Base-by-base conservation (phyloP, 2,888 invertebrate species). In the Rotaria magnacalcarata region DNA sequence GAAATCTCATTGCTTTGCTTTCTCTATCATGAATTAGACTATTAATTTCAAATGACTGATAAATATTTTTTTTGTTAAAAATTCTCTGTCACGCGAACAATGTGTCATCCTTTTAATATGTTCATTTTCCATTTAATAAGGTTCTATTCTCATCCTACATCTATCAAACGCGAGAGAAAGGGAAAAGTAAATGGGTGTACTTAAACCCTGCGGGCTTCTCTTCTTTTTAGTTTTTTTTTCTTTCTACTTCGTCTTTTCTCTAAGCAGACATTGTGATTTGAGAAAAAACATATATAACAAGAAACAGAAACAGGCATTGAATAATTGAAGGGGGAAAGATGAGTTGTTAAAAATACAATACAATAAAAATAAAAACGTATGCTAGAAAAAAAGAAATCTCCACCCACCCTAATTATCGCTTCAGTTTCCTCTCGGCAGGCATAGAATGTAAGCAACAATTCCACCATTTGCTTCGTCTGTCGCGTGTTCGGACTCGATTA, bases 401-500 rank as follows among this genome's bases (percentile, higher is more conserved):
- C 67, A 67, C 67, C 67, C 67, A 19, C 67, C 67, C 67, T 67
- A 67, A 67, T 67, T 67, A 67, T 67, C 67, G 67, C 67, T 67
- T 67, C 67, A 67, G 67, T 67, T 67, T 67, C 67, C 67, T 67
- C 67, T 67, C 67, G 27, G 67, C 67, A 67, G 67, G 67, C 67
- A 67, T 67, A 19, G 67, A 67, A 67, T 67, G 67, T 34, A 67
- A 67, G 34, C 67, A 67, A 34, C 67, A 67, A 52, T 67, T 67
- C 34, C 34, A 67, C 67, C 67, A 67, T 67, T 67, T 67, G 67
- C 34, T 67, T 67, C 67, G 67, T 67, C 67, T 67, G 67, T 67
- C 67, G 67, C 67, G 67, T 67, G 67, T 67, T 67, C 67, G 34
- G 67, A 67, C 67, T 67, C 67, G 67, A 67, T 67, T 67, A 67